Evolutionary conservation across 2,113 vertebrate species (phyloP).

Genomic region (Murina feae): DNA sequence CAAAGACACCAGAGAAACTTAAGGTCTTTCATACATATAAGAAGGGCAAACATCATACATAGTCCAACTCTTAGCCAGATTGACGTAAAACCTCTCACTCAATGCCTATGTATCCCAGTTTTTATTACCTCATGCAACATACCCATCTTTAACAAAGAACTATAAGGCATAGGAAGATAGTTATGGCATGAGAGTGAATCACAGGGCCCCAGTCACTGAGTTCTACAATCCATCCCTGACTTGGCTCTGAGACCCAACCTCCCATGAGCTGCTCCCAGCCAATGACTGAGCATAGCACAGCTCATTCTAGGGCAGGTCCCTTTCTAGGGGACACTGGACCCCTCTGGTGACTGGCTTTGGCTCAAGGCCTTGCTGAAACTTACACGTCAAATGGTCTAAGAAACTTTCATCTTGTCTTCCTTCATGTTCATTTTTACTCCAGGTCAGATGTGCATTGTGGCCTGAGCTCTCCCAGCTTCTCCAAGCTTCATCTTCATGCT

Average conservation of each 20-base stretch:
- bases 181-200: neutral
- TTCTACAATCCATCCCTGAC: neutral
- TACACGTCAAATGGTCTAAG: neutral
- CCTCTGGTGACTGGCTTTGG: neutral
- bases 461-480: neutral
- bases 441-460: neutral
- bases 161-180: neutral
- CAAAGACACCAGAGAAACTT: neutral
- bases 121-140: neutral
- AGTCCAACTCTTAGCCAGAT: neutral
- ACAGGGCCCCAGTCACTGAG: neutral
- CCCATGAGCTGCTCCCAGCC: neutral
- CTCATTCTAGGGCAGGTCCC: neutral
- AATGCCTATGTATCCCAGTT: neutral
- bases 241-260: neutral
- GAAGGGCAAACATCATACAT: neutral
- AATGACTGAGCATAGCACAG: neutral
- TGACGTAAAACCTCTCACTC: neutral
- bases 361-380: neutral
- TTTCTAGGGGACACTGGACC: neutral
- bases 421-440: neutral
- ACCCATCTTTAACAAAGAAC: neutral
- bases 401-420: neutral
- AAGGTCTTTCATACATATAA: neutral
- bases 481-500: neutral